Conservation (phyloP, 2,888 invertebrate genomes). For the Ecliptopera silaceata region DNA sequence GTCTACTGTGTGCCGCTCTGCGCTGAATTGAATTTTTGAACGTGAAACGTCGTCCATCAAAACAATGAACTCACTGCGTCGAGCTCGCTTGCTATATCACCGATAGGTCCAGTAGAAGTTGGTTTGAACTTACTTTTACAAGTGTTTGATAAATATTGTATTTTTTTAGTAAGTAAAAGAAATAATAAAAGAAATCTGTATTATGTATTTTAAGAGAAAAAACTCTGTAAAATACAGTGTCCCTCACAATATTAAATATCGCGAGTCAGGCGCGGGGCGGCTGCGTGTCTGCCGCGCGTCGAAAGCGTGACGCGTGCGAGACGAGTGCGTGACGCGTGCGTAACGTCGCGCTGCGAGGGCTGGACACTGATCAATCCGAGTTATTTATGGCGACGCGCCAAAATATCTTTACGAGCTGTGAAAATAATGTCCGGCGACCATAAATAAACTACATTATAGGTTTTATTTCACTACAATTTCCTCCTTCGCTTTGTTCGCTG, state of each 20-base stretch:
- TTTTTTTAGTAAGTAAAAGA: too few relatives aligned
- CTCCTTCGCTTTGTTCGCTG: slow-evolving; percentile 12
- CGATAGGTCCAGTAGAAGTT: too few relatives aligned
- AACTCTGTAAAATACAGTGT: slow-evolving; percentile 19
- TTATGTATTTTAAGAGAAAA: neutral
- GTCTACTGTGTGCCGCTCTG: too few relatives aligned
- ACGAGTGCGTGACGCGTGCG: slow-evolving; percentile 36
- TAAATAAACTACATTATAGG: slow-evolving; percentile 29
- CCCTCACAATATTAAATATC: slow-evolving; percentile 23
- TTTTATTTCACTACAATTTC: slow-evolving; percentile 15
- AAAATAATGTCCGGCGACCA: slow-evolving; percentile 33
- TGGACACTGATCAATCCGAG: slow-evolving; percentile 32
- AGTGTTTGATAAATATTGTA: too few relatives aligned
- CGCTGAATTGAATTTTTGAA: too few relatives aligned
- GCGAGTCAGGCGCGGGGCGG: slow-evolving; percentile 13
- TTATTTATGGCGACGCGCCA: slow-evolving; percentile 31
- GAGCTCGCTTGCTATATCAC: too few relatives aligned
- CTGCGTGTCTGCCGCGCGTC: slow-evolving; percentile 25
- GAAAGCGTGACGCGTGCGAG: slow-evolving; percentile 24
- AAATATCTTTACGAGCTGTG: slow-evolving; percentile 35
- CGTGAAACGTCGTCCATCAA: too few relatives aligned
- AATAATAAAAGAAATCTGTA: too few relatives aligned
- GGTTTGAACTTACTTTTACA: too few relatives aligned
- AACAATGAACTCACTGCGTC: too few relatives aligned
- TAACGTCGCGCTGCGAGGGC: slow-evolving; percentile 15